Percentiles rank a stretch among this genome's conserved stretches.
phyloP scores from a whole-genome alignment of 2,797 vertebrate species.

The Gymnothorax javanicus region DNA sequence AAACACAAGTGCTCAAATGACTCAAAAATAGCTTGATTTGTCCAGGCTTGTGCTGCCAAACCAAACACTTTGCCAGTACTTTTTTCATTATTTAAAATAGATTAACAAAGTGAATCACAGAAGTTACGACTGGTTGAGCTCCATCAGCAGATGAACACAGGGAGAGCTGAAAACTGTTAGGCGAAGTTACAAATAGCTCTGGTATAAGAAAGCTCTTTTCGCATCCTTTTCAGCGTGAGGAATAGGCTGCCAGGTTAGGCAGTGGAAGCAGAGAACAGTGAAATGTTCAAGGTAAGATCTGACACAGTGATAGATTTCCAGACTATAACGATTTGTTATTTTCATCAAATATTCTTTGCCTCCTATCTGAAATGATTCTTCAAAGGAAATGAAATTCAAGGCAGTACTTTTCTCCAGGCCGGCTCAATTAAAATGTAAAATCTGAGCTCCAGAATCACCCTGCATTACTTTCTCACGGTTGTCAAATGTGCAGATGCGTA shows the following conservation, averaged over 20 bases:
- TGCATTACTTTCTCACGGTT: not conserved
- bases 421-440: not conserved
- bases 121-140: not conserved
- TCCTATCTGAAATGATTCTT: not conserved
- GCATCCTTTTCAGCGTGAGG: not conserved
- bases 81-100: not conserved
- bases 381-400: not conserved
- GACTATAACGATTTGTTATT: not conserved
- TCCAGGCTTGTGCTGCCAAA: not conserved
- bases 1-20: not conserved
- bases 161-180: not conserved
- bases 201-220: not conserved
- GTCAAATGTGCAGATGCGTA: constrained; percentile 30
- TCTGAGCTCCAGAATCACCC: not conserved
- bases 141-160: not conserved
- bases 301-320: not conserved
- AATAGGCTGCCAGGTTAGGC: not conserved
- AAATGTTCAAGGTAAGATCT: not conserved
- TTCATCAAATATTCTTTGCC: not conserved
- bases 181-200: not conserved
- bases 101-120: not conserved
- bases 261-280: not conserved
- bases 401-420: not conserved
- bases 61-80: not conserved
- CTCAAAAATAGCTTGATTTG: not conserved